Conservation (phyloP, 35 echinoderm and acorn worm genomes). For the Patiria miniata region DNA sequence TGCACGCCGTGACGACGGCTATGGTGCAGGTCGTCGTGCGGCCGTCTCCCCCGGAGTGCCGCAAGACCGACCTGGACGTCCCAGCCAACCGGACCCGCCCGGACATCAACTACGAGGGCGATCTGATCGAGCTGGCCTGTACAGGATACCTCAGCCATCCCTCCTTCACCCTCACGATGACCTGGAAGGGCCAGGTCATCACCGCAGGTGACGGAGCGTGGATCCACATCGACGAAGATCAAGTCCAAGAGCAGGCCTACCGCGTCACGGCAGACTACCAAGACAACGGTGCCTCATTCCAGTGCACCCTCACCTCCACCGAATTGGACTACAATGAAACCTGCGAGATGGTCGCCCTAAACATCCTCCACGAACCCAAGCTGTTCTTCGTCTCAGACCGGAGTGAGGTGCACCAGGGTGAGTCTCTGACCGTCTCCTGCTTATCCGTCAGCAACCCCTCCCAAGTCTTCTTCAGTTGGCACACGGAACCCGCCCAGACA, state of each 20-base stretch:
- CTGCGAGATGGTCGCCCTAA: not conserved
- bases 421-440: not conserved
- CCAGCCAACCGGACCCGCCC: not conserved
- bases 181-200: not conserved
- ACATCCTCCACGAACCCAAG: constrained; percentile 20
- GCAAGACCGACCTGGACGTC: not conserved
- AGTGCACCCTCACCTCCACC: not conserved
- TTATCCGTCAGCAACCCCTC: not conserved
- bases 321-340: not conserved
- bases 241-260: not conserved
- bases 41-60: not conserved
- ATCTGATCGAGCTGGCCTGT: not conserved
- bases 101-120: constrained; percentile 11
- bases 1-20: not conserved
- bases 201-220: not conserved
- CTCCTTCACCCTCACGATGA: not conserved
- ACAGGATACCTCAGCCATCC: not conserved
- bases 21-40: not conserved
- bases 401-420: not conserved
- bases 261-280: not conserved
- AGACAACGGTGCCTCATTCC: not conserved
- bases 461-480: not conserved
- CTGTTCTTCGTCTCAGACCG: not conserved
- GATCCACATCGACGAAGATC: constrained; percentile 5
- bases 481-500: not conserved